Base-by-base conservation (phyloP, 2,113 vertebrate species). In the Boleophthalmus pectinirostris region DNA sequence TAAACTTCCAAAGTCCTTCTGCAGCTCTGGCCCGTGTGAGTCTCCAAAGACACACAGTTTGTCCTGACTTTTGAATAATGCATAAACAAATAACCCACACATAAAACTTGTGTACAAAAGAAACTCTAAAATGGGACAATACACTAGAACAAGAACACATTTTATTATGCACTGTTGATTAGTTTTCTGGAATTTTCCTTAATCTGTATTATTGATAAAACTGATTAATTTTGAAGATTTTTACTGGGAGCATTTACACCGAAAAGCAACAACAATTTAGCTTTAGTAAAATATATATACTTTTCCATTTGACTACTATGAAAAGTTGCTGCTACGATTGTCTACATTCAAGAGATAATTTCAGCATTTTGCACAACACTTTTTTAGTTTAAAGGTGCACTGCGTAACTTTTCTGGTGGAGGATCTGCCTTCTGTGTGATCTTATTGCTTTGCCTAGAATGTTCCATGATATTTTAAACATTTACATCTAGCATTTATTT, bases 1-100 rank as follows among this genome's bases (percentile, higher is more conserved):
- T 82, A 88, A 87, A 80, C 85, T 87, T 78, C 63, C 23, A 76
- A 93, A 84, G 80, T 91, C 93, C 90, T 81, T 85, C 72, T 79
- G 78, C 78, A 81, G 87, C 80, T 72, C 80, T 65, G 75, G 74
- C 65, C 54, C 75, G 46, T 68, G 79, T 79, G 66, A 79, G 75
- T 64, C 33, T 21, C 29, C 61, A 64, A 64, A 64, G 29, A 64
- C 61, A 12, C 16, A 4, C 9, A 9, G 16, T 63, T 63, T 58
- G 14, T 15, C 12, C 14, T 15, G 23, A 20, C 47, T 51, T 20
- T 51, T 20, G 47, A 51, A 51, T 51, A 51, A 20, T 20, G 47
- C 47, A 51, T 51, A 51, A n/a, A 54, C 20, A 54, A 54, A 18
- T n/a, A n/a, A 8, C n/a, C n/a, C 20, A 53, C 18, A 53, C 49